Evolutionary conservation across 2,797 vertebrate species (phyloP), one percentile per base, ranked within the genome.

Genomic region (Myotis pilosus): DNA sequence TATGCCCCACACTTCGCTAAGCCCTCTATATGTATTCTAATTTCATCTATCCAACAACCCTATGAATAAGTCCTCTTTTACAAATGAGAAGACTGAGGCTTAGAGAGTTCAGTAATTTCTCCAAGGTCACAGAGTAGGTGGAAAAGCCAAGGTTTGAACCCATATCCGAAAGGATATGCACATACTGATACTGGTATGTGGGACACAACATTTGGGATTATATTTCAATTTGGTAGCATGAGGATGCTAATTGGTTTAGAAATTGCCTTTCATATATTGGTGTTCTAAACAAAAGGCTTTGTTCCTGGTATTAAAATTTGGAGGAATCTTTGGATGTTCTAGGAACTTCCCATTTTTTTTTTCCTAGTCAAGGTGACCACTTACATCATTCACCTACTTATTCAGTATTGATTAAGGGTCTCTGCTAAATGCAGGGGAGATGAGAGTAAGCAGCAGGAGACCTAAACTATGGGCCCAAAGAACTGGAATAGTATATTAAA

Each of bases 251-350:
- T 5, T 44, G n/a, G 88, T 82, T 69, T 79, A 86, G 83, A 64
- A 79, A 69, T 28, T 49, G 7, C 22, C 76, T 79, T 83, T 94
- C 17, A 53, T 95, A 6, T 71, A 44, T 83, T 47, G 38, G 44
- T 64, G 33, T 94, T 92, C 72, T 85, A 17, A 64, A 69, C 19
- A 78, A 78, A 88, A 76, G 38, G 30, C 69, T 91, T 92, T 71
- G 51, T 88, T 88, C 22, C 10, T 55, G 36, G 33, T 75, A 71
- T 87, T 75, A 71, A 68, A 84, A 90, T 84, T 81, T 88, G 44
- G 74, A 81, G 66, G n/a, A 64, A 15, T 83, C n/a, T 87, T 87
- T 90, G 60, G 44, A n/a, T 69, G 51, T 69, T 64, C 64, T 20
- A 81, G 55, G 57, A 81, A 93, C 62, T 80, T 91, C n/a, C 5